Conservation (phyloP, 2,888 invertebrate genomes). For the Adineta ricciae region DNA sequence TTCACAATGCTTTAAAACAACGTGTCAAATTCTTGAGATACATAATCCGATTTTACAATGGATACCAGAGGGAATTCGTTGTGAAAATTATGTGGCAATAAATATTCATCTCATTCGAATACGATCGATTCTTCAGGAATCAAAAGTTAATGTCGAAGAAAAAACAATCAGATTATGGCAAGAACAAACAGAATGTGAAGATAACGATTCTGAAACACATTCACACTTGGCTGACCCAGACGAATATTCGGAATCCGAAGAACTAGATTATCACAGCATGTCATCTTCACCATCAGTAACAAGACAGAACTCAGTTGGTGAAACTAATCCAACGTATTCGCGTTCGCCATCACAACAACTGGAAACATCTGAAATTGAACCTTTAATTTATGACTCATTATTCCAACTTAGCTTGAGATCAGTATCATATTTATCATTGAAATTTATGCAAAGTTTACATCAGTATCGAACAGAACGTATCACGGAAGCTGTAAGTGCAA, state of each 20-base stretch:
- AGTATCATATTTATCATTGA: background rate
- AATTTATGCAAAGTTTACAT: background rate
- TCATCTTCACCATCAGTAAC: too few relatives aligned
- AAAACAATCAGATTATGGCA: background rate
- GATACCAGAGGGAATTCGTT: background rate
- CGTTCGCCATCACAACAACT: background rate
- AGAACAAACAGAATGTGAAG: background rate
- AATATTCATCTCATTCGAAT: slow-evolving; percentile 6
- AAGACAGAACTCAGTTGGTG: too few relatives aligned
- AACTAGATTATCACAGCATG: background rate
- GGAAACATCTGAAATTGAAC: background rate
- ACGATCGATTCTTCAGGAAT: background rate
- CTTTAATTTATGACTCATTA: background rate
- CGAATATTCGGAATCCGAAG: background rate
- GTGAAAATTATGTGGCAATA: background rate
- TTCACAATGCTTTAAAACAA: background rate
- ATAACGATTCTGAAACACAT: background rate
- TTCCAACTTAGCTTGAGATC: background rate
- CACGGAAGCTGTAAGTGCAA: background rate
- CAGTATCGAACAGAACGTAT: background rate
- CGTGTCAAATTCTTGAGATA: background rate
- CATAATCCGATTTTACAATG: background rate
- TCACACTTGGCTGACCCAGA: background rate
- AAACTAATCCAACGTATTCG: too few relatives aligned
- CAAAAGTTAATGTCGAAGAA: background rate